Conservation (phyloP, 2,113 vertebrate species). For the Ochotona princeps region DNA sequence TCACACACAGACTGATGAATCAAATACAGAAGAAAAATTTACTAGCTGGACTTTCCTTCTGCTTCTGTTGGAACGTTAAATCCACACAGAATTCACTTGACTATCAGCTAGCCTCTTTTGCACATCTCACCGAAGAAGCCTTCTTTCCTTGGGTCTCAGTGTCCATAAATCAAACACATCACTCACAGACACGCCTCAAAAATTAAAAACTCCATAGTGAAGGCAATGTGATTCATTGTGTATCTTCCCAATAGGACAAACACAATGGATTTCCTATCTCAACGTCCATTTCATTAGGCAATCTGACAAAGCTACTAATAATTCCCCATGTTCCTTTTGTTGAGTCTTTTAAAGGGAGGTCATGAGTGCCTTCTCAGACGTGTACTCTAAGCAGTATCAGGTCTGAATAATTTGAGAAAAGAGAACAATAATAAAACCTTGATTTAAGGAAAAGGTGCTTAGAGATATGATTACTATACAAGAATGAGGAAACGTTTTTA, state of each 20-base stretch:
- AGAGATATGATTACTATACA: constrained; percentile 24
- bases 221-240: constrained; percentile 6
- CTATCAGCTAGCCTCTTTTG: neutral
- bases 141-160: neutral
- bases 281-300: constrained; percentile 58
- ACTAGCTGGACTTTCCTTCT: neutral
- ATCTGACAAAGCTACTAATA: constrained; percentile 39
- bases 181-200: constrained; percentile 20
- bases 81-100: neutral
- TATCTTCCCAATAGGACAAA: constrained; percentile 32
- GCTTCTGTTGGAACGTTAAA: neutral
- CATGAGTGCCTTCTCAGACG: neutral
- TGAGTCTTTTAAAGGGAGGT: constrained; percentile 20
- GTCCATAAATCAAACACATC: neutral
- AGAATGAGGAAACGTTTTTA: neutral
- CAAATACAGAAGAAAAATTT: neutral
- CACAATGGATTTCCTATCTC: constrained; percentile 29
- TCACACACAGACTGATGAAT: neutral
- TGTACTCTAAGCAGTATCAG: constrained; percentile 33
- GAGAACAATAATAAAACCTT: constrained; percentile 33
- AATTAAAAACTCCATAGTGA: constrained; percentile 17
- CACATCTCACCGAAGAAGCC: neutral
- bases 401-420: constrained; percentile 58
- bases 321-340: neutral
- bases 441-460: constrained; percentile 23